Conservation (phyloP, 2,113 vertebrate species). For the Sardina pilchardus region DNA sequence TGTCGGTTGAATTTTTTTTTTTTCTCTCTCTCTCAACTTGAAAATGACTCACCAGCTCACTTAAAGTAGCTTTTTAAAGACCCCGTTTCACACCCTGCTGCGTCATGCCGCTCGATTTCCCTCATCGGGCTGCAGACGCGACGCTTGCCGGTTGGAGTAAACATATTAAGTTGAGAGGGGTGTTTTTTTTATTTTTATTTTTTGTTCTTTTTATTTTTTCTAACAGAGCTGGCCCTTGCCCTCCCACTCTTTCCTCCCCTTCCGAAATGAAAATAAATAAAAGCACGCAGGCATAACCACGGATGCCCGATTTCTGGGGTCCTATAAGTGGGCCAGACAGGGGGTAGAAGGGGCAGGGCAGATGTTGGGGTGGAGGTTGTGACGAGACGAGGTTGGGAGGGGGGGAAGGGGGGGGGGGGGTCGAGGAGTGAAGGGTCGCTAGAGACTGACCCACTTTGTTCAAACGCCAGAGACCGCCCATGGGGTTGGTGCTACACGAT, state of each 20-base stretch:
- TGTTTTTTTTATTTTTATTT: no score
- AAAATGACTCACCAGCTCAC: slow-evolving; percentile 12
- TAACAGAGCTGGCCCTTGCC: background rate
- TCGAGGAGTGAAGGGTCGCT: background rate
- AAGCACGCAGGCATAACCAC: background rate
- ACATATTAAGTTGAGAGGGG: background rate
- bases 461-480: background rate
- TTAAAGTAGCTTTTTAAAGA: background rate
- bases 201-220: no score
- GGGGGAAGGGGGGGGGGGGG: no score
- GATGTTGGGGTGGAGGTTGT: background rate
- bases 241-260: background rate
- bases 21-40: no score
- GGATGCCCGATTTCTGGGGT: background rate
- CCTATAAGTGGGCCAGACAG: background rate
- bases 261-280: background rate
- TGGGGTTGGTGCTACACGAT: background rate
- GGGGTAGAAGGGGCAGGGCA: background rate
- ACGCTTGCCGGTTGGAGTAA: background rate
- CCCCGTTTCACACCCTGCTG: background rate
- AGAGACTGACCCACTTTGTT: background rate
- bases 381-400: no score
- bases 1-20: background rate
- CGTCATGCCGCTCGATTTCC: background rate
- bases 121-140: background rate